Percentiles rank a stretch among this genome's conserved stretches.
These are phyloP conservation scores for Meliscaeva auricollis DNA, from an alignment of 2,888 invertebrate species.

Conservation along the genomic window DNA sequence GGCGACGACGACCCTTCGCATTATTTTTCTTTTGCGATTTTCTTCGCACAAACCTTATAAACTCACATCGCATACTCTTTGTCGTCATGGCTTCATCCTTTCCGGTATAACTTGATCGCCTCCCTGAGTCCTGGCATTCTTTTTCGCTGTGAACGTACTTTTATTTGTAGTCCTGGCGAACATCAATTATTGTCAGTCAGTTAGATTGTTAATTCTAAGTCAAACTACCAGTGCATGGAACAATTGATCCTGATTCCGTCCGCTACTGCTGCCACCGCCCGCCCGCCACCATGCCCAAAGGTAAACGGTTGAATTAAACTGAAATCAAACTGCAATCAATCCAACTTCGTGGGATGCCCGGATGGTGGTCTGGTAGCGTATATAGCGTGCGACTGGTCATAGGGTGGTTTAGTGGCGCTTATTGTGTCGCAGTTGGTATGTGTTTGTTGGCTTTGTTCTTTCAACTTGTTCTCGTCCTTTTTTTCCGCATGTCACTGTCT, in stretches of 20 bases:
- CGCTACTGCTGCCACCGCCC: neutral
- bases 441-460: conserved; percentile 33
- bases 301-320: conserved; percentile 72
- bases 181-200: conserved; percentile 75
- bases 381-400: neutral
- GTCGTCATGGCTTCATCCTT: neutral
- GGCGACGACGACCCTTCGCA: neutral
- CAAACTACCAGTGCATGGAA: conserved; percentile 57
- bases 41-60: neutral
- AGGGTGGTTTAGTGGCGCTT: neutral
- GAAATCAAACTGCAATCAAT: conserved; percentile 73
- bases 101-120: neutral
- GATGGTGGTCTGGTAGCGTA: no score
- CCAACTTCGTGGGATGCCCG: conserved; percentile 38
- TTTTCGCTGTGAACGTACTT: conserved; percentile 5
- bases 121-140: conserved; percentile 1
- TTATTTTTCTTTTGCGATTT: neutral
- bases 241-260: conserved; percentile 43
- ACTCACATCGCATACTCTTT: neutral
- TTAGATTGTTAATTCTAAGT: conserved; percentile 71
- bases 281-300: conserved; percentile 47
- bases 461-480: conserved; percentile 6
- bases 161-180: conserved; percentile 36
- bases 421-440: conserved; percentile 3
- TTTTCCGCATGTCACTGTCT: conserved; percentile 39